phyloP scores from a whole-genome alignment of 2,113 vertebrate genomes.

The Dicerorhinus sumatrensis region DNA sequence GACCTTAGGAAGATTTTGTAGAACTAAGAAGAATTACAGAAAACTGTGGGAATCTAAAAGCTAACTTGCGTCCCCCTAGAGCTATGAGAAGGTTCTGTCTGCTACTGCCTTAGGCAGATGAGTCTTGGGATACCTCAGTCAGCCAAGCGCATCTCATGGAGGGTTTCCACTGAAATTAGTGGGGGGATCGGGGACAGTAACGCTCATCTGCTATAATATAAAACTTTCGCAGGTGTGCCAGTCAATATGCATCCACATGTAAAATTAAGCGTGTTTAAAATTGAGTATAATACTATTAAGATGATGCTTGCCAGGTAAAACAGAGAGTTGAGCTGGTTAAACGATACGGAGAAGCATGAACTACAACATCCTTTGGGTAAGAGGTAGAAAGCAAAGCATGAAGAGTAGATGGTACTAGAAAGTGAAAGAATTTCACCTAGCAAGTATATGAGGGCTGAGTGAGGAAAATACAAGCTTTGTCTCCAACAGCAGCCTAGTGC shows the following conservation, averaged over 20 bases:
- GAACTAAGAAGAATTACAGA: not conserved
- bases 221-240: not conserved
- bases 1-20: not conserved
- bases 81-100: not conserved
- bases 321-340: not conserved
- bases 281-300: not conserved
- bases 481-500: not conserved
- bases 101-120: not conserved
- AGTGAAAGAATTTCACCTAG: not conserved
- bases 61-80: not conserved
- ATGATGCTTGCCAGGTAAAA: not conserved
- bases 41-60: not conserved
- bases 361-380: not conserved
- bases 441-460: fast-evolving
- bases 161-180: not conserved
- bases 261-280: not conserved
- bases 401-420: not conserved
- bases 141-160: not conserved
- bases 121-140: not conserved
- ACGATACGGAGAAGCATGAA: not conserved
- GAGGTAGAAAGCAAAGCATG: not conserved
- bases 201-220: not conserved
- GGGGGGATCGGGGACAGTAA: not conserved
- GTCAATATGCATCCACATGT: not conserved
- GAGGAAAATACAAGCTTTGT: not conserved